Percentiles rank a stretch among this genome's conserved stretches.
phyloP scores from a whole-genome alignment of 2,113 vertebrate genomes.

The Saguinus midas region DNA sequence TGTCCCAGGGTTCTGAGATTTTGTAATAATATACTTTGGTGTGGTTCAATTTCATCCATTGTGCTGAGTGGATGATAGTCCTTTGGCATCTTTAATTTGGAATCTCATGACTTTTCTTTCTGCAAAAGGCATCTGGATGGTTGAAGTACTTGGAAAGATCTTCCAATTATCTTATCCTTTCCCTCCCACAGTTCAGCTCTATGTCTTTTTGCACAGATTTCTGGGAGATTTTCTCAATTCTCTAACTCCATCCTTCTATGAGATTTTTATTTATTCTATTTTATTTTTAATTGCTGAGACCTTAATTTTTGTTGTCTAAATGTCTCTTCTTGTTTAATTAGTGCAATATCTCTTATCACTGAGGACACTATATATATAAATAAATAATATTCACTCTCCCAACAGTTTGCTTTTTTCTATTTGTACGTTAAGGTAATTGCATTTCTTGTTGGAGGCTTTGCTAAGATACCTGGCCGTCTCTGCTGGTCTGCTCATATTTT shows the following conservation, averaged over 20 bases:
- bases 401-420: neutral
- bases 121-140: neutral
- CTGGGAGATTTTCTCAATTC: neutral
- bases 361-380: neutral
- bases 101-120: neutral
- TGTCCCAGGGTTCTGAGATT: neutral
- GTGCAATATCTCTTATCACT: neutral
- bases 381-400: neutral
- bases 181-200: neutral
- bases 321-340: neutral
- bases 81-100: neutral
- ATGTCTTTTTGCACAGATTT: neutral
- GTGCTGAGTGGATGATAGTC: neutral
- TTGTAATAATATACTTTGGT: neutral
- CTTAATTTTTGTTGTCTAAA: neutral
- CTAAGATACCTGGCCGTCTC: neutral
- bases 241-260: neutral
- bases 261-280: neutral
- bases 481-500: neutral
- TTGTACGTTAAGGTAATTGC: neutral
- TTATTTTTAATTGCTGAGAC: conserved; percentile 17
- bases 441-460: neutral
- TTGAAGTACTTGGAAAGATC: neutral
- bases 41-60: neutral
- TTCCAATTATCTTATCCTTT: neutral